Evolutionary conservation across 2,113 vertebrate species (phyloP), one percentile per base, ranked within the genome.

Genomic region (Leucoraja erinaceus): DNA sequence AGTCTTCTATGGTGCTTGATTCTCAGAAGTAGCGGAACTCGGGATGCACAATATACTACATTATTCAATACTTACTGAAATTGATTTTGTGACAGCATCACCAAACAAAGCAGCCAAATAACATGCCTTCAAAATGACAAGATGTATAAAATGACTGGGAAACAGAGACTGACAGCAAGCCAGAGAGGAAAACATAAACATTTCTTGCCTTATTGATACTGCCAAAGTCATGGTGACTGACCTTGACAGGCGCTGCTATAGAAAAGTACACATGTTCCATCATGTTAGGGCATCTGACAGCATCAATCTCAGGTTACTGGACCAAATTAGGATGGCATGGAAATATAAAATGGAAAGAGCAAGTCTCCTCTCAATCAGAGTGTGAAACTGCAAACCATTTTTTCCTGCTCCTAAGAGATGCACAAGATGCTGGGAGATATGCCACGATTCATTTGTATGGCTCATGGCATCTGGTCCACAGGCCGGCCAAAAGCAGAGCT

Each of bases 261-360:
- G 83, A 31, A 63, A 88, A 63, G 59, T 63, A 31, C 83, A 88
- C 83, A 88, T 88, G 83, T 88, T 88, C 83, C n/a, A 88, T 88
- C 83, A 31, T 31, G 28, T 66, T 12, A 66, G 83, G 83, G 4
- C 83, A 88, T 88, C 83, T 88, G 83, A 88, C 28, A 88, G 83
- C 59, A 88, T 88, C 83, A 88, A 63, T 88, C 83, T 59, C 81
- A 5, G 31, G 59, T 31, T 66, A 12, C 83, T 31, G 83, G 12
- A 59, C 83, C 83, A 88, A 88, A 88, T 88, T 63, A 88, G 83
- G n/a, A 88, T 61, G 38, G 83, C 4, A 31, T 63, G n/a, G 47
- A 88, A 63, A 31, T 33, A 88, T 31, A 18, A 66, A 88, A 5
- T 88, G 31, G 59, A 66, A 63, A n/a, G 12, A 88, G 28, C 83